Evolutionary conservation across 2,888 invertebrate species (phyloP), one percentile per base, ranked within the genome.

Genomic region (Pteria penguin): DNA sequence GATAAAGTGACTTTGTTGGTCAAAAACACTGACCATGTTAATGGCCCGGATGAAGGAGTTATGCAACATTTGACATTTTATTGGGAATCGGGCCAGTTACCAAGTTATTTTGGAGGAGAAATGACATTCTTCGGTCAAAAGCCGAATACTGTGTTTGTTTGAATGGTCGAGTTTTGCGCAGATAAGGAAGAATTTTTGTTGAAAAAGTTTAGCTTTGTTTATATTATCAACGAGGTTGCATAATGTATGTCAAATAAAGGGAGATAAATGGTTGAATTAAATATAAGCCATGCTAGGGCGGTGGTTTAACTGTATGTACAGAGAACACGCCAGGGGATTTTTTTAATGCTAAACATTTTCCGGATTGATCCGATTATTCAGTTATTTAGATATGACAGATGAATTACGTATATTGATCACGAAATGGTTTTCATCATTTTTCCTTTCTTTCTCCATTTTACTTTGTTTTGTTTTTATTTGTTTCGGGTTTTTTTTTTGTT

Each of bases 51-150:
- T 55, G 32, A 22, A 55, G 24, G n/a, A 29, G 57, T 68, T 68
- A 68, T 68, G 68, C 33, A 55, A 68, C 57, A 57, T 55, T 57
- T 68, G 68, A 68, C 68, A 68, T 55, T 32, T 57, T 68, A 52
- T 29, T 57, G 57, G 31, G 57, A 68, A 22, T 32, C 22, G 31
- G 32, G 24, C 68, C 68, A 68, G 68, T 55, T 31, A 68, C 68
- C 58, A 57, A 68, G 57, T 55, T 68, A 68, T 68, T 68, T 68
- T 68, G 22, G 22, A 45, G 55, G 57, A n/a, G n/a, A 29, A 60
- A 60, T 26, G 60, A 11, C 60, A 60, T 60, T 60, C 24, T 60
- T 60, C 4, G 24, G 27, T 4, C 18, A 4, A 27, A 24, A 24
- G 11, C 60, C 27, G 8, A 11, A 26, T 27, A 8, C 60, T 27